Conservation (phyloP, 2,113 vertebrate genomes). For the Mystacornis crossleyi region DNA sequence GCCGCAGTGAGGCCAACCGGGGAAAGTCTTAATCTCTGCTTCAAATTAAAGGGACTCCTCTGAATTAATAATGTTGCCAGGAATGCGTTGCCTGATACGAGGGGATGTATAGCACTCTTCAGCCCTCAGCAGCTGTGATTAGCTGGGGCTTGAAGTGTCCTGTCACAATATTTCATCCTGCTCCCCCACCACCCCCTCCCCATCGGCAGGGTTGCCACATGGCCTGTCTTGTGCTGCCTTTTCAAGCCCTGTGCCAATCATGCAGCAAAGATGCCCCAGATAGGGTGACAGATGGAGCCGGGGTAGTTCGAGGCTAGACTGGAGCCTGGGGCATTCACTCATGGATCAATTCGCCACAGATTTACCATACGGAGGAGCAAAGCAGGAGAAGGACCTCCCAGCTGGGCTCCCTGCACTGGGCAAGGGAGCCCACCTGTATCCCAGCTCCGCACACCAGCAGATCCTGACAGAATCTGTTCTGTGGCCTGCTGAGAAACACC, state of each 20-base stretch:
- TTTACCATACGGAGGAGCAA: neutral
- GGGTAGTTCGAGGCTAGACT: constrained; percentile 51
- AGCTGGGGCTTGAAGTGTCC: constrained; percentile 66
- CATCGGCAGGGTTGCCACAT: constrained; percentile 47
- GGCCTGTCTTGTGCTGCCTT: constrained; percentile 64
- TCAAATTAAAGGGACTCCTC: constrained; percentile 68
- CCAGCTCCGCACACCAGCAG: rapidly evolving
- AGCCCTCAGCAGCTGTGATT: constrained; percentile 70
- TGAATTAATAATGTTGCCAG: constrained; percentile 73
- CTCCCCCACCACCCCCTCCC: neutral
- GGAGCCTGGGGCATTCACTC: constrained; percentile 2
- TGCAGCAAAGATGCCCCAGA: constrained; percentile 59
- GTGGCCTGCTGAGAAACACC: neutral
- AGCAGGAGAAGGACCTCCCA: neutral
- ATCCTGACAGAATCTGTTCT: neutral
- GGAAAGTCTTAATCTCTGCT: constrained; percentile 65
- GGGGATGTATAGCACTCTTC: constrained; percentile 52
- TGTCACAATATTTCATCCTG: constrained; percentile 73
- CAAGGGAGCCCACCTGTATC: neutral
- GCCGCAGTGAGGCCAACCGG: constrained; percentile 38
- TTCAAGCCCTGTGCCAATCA: constrained; percentile 64
- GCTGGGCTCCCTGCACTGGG: rapidly evolving
- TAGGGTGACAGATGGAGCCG: constrained; percentile 76
- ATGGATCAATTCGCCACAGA: neutral
- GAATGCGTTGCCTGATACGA: constrained; percentile 61